Evolutionary conservation across 2,888 invertebrate species (phyloP).

Genomic region (Thereva nobilitata): DNA sequence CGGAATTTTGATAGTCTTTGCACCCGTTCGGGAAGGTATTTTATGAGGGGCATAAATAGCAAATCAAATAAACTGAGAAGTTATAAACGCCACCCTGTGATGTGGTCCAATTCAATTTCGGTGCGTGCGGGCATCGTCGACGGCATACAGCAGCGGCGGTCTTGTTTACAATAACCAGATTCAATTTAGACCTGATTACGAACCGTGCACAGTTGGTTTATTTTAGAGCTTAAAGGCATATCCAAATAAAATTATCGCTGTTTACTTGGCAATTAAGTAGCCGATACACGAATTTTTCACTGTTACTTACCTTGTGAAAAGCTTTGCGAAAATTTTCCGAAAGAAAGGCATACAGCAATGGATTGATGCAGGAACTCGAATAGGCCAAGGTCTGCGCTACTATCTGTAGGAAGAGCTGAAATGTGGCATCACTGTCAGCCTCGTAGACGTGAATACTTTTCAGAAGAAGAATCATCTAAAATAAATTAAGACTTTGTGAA

Average conservation of each 20-base stretch:
- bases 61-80: conserved; percentile 18
- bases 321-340: conserved; percentile 93
- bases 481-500: conserved; percentile 42
- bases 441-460: conserved; percentile 18
- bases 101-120: neutral
- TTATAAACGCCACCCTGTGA: neutral
- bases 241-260: neutral
- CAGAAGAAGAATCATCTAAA: conserved; percentile 71
- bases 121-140: neutral
- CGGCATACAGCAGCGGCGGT: neutral
- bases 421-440: conserved; percentile 50
- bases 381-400: conserved; percentile 82
- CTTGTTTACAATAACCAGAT: conserved; percentile 9
- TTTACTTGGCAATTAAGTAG: neutral
- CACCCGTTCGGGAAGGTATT: neutral
- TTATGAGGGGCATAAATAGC: conserved; percentile 19
- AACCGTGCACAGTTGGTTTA: neutral
- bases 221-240: neutral
- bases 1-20: too few species aligned
- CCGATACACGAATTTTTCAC: neutral
- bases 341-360: conserved; percentile 90
- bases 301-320: conserved; percentile 66
- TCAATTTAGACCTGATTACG: conserved; percentile 3
- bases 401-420: conserved; percentile 72
- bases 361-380: conserved; percentile 93